Base-by-base conservation (phyloP, 1,140 invertebrate genomes). In the Drepana arcuata region DNA sequence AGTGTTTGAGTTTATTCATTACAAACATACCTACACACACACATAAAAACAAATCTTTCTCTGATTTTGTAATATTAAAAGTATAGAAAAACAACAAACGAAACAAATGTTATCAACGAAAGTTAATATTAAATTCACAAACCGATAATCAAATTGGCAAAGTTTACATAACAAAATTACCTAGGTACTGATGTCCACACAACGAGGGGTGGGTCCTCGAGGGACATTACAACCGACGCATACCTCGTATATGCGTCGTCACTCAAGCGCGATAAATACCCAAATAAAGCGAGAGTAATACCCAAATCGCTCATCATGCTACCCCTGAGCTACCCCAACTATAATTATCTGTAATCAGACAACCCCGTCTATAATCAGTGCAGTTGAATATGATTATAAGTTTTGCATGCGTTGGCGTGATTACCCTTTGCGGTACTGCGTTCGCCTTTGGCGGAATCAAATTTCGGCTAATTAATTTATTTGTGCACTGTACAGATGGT, bases 221-320 rank as follows among this genome's bases (percentile, higher is more conserved):
- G 75, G 73, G 70, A 60, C 47, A 65, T 74, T 69, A 73, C 63
- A 64, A 63, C 58, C 56, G 54, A 50, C 33, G 64, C 67, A 73
- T 68, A 71, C n/a, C n/a, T n/a, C n/a, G 79, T 83, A 84, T 83
- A 78, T 79, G 82, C 80, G 64, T 55, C 71, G 74, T 84, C 82
- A 83, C 74, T 79, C 74, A 59, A 74, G 79, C 75, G 82, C 77
- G 83, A 83, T 84, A 84, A 84, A 84, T 82, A 81, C 79, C 77
- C 62, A 81, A 83, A 84, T 84, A 84, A 81, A 84, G 79, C 82
- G 74, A 79, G 80, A 82, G 82, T 84, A 84, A 84, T 83, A 83
- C 77, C 77, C 77, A 83, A 84, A 84, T 83, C 80, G 83, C 82
- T 83, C 80, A 82, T 84, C 81, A 83, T 41, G 61, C 34, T 39